phyloP scores from a whole-genome alignment of 2,888 invertebrate species.

The Argyra leucocephala region DNA sequence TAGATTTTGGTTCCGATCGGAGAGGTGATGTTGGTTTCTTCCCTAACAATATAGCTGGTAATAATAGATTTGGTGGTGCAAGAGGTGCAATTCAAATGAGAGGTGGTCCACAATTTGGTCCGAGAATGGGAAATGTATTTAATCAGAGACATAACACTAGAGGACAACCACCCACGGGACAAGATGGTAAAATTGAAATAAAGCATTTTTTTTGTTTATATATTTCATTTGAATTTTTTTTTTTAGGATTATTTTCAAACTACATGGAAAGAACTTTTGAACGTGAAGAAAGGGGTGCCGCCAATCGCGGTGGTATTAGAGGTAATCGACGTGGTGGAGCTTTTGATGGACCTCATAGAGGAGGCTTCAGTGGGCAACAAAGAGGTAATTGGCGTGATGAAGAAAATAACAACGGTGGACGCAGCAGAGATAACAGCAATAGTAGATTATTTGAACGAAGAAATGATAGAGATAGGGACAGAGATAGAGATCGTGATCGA shows the following conservation, averaged over 20 bases:
- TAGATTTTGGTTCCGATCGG: conserved; percentile 25
- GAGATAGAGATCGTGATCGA: conserved; percentile 36
- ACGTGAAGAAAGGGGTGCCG: conserved; percentile 26
- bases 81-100: conserved; percentile 17
- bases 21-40: conserved; percentile 26
- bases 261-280: conserved; percentile 21
- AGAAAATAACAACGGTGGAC: conserved; percentile 33
- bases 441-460: conserved; percentile 32
- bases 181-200: conserved; percentile 22
- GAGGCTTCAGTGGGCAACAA: conserved; percentile 27
- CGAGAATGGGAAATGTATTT: conserved; percentile 25
- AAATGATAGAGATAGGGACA: conserved; percentile 32
- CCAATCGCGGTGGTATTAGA: conserved; percentile 20
- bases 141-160: conserved; percentile 18
- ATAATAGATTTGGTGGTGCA: conserved; percentile 19
- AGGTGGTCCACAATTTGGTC: conserved; percentile 25
- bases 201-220: conserved; percentile 1
- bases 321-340: conserved; percentile 14
- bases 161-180: conserved; percentile 26
- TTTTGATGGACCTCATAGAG: conserved; percentile 28
- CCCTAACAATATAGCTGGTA: conserved; percentile 27
- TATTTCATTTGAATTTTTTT: not conserved
- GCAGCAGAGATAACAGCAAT: conserved; percentile 24
- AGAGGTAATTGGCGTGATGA: conserved; percentile 37
- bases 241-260: conserved; percentile 15